phyloP scores from a whole-genome alignment of 2,888 invertebrate species.

The Rhingia rostrata region DNA sequence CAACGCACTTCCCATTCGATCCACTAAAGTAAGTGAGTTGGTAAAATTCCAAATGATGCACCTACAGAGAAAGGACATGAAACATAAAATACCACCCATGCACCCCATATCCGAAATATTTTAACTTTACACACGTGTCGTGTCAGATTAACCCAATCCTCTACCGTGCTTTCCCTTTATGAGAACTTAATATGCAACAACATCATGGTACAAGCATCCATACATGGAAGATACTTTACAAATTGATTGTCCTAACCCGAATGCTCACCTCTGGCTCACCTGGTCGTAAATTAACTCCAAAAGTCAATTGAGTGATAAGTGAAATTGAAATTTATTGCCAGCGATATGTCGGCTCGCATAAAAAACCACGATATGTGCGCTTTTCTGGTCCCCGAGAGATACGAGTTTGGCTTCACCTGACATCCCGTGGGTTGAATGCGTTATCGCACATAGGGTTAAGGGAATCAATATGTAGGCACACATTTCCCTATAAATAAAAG shows the following conservation, averaged over 20 bases:
- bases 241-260: not conserved
- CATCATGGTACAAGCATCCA: no score
- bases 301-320: constrained; percentile 64
- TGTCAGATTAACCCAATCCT: no score
- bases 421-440: constrained; percentile 57
- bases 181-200: no score
- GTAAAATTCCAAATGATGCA: no score
- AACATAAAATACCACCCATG: no score
- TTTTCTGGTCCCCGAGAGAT: constrained; percentile 14
- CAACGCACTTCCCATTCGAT: no score
- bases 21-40: no score
- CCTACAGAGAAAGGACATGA: no score
- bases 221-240: no score
- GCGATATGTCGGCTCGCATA: constrained; percentile 26
- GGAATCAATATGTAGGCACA: constrained; percentile 42
- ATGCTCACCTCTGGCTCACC: constrained; percentile 26
- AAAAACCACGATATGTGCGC: not conserved
- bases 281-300: constrained; percentile 48
- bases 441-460: constrained; percentile 35
- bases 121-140: no score
- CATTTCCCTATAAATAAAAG: constrained; percentile 38
- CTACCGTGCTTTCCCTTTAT: no score
- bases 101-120: no score
- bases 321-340: constrained; percentile 62
- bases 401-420: constrained; percentile 26